Base-by-base conservation (phyloP, 2,113 vertebrate genomes). In the Hemiprocne comata region DNA sequence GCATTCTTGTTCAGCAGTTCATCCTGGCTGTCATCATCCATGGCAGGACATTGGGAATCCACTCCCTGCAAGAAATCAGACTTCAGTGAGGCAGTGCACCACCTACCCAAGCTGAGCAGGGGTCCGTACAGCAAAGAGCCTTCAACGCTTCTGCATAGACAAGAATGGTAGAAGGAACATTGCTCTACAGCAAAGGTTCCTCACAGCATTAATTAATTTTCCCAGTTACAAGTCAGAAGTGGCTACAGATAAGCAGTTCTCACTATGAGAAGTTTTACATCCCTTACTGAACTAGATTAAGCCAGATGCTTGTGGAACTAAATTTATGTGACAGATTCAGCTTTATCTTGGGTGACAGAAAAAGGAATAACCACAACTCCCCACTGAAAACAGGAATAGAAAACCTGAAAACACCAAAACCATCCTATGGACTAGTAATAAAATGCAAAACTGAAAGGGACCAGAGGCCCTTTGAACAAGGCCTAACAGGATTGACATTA, bases 11-110 rank as follows among this genome's bases (percentile, higher is more conserved):
- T 98, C 90, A 99, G 98, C 79, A 98, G 97, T 79, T 99, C 98
- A 20, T 99, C 99, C 95, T 99, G 98, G 95, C 98, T 99, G 97
- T 99, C 98, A 24, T 99, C 99, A 87, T 99, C 99, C 99, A 99
- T 99, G 95, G 92, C 93, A 96, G 96, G 97, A 94, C 99, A 99
- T 99, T 4, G 95, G 98, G 97, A 88, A 94, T 85, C 54, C 3
- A 11, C 75, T 46, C 91, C 74, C 97, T 97, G 96, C 33, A 93
- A 90, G 53, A 86, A 58, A 33, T 20, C 80, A 71, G 28, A 34
- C 6, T 9, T 8, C n/a, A 17, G 67, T 46, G 58, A 79, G 78
- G 64, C 19, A 50, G 31, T 0, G 11, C 44, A 34, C n/a, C 44
- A 23, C 25, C 53, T 33, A 21, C 5, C 6, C 23, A 46, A 25